Base-by-base conservation (phyloP, 2,888 invertebrate genomes). In the Punctoribates punctum region DNA sequence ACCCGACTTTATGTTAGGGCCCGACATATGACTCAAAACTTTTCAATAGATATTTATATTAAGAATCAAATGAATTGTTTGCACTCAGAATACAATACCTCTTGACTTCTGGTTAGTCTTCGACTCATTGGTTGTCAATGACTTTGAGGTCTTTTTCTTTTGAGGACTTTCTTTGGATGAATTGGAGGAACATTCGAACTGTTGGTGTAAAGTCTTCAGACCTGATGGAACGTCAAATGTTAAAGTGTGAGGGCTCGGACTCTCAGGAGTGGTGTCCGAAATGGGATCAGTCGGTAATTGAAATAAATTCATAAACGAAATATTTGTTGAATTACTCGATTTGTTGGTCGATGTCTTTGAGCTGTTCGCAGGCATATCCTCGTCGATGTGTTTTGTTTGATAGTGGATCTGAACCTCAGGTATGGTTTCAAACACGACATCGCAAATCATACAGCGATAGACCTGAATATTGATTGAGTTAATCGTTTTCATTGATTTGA, bases 141-240 rank as follows among this genome's bases (percentile, higher is more conserved):
- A 13, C 25, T 60, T 60, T 2, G 2, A 4, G n/a, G 3, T 57
- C 23, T 60, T 60, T 25, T 65, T 65, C 34, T 29, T 65, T 29
- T 65, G 29, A 20, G 11, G 25, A n/a, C 11, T 15, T 13, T 65
- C 38, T 34, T 65, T 65, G 6, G 65, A 1, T 13, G 29, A 9
- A 13, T 65, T 65, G 6, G 65, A 1, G 13, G 29, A 9, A 13
- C 25, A 15, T n/a, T 34, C 34, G n/a, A 65, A 65, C 20, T 65
- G 65, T 34, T 65, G 65, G 13, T 73, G 73, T 38, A 73, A 51
- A 6, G 48, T 46, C 73, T 73, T 73, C 27, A 73, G 73, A 27
- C 73, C 73, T 2, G 73, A 73, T 13, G 73, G 73, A 27, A 51
- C 48, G 27, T 65, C 65, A 65, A 65, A 65, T n/a, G 65, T 65